phyloP scores from a whole-genome alignment of 2,797 vertebrate species.

The Leptodactylus fallax region DNA sequence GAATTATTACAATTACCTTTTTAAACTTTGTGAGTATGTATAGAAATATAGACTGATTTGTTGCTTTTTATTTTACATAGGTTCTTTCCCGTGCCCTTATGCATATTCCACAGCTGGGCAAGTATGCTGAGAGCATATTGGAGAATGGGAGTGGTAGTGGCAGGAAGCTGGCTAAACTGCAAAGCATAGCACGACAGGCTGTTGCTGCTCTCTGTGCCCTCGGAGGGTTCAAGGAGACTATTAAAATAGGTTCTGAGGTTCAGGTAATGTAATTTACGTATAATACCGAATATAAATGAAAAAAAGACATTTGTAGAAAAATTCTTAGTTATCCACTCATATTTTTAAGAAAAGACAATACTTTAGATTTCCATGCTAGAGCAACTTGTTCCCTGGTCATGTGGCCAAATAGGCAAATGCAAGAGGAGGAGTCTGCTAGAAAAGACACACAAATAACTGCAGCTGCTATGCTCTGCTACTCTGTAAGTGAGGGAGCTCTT shows the following conservation, averaged over 20 bases:
- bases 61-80: conserved; percentile 67
- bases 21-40: neutral
- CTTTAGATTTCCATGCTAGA: no score
- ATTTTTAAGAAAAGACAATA: no score
- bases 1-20: neutral
- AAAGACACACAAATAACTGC: no score
- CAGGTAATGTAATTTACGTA: conserved; percentile 80
- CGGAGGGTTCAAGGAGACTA: conserved; percentile 98
- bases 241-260: conserved; percentile 98
- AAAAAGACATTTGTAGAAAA: no score
- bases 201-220: conserved; percentile 97
- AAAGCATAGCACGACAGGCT: conserved; percentile 93
- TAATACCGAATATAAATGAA: no score
- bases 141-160: conserved; percentile 94
- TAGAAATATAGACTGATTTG: neutral
- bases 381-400: no score
- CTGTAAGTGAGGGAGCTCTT: no score
- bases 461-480: no score
- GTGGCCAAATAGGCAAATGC: no score
- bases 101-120: conserved; percentile 97
- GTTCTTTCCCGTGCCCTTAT: conserved; percentile 95
- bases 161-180: conserved; percentile 93
- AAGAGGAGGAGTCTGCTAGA: no score
- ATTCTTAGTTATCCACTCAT: no score
- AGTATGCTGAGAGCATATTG: conserved; percentile 95